Percentiles rank a stretch among this genome's conserved stretches.
Evolutionary conservation across 64 coral and sea anemone genomes (phyloP).

Genomic region (Stichodactyla mertensii): DNA sequence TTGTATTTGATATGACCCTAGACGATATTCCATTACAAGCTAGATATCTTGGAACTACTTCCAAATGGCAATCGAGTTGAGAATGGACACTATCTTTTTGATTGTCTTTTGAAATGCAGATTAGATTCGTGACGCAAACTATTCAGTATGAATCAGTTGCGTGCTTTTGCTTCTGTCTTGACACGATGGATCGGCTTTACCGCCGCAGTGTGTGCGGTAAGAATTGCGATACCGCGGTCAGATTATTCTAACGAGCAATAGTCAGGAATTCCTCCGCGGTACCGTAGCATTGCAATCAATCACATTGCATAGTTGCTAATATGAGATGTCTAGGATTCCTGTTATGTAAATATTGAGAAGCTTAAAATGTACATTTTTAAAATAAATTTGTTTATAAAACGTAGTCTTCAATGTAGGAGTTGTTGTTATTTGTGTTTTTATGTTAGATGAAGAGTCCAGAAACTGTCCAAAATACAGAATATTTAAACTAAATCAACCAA

Average conservation of each 20-base stretch:
- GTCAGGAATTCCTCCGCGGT: background rate
- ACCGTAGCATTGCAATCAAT: background rate
- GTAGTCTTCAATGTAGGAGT: background rate
- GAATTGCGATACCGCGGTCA: background rate
- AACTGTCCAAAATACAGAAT: background rate
- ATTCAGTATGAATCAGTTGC: background rate
- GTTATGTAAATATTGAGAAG: background rate
- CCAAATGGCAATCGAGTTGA: background rate
- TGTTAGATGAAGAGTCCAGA: background rate
- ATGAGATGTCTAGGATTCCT: background rate
- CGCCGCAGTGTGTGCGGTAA: background rate
- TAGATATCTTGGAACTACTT: background rate
- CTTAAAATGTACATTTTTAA: background rate
- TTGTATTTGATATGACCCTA: background rate
- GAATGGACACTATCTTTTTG: background rate
- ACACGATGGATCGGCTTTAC: background rate
- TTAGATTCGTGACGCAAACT: background rate
- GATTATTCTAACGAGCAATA: constrained; percentile 4
- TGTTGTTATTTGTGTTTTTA: background rate
- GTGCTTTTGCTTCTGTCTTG: background rate
- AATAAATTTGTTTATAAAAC: background rate
- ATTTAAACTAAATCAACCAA: background rate
- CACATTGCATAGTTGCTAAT: background rate
- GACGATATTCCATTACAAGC: background rate
- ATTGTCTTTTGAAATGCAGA: background rate